Base-by-base conservation (phyloP, 2,113 vertebrate genomes). In the Actinemys pallida region DNA sequence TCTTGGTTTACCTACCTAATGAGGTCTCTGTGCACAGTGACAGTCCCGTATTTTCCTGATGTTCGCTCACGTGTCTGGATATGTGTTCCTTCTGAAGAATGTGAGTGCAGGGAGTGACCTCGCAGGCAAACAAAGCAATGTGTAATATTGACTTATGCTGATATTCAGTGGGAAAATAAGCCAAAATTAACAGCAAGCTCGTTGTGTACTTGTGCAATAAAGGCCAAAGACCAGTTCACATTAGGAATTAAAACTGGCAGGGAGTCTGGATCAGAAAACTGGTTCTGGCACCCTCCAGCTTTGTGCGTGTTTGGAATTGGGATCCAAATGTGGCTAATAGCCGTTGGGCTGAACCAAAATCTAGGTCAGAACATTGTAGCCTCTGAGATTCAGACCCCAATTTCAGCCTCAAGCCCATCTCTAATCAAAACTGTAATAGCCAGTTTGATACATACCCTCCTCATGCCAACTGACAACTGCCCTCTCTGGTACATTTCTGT, bases 401-500 rank as follows among this genome's bases (percentile, higher is more conserved):
- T 89, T 45, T 94, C 47, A 88, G 3, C 84, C 94, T 96, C 87
- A 49, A 88, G 2, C 27, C 52, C 88, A 35, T 82, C 29, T 84
- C 50, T 82, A 85, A 62, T 62, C 81, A 91, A 83, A 89, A 45
- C 35, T 72, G 10, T 78, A 89, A 93, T 95, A 93, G 69, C 16
- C 25, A 50, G 9, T 88, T 65, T 89, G 49, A 94, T 88, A 93
- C 89, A 45, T 8, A 62, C 1, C 13, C 86, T 45, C 92, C 95
- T 72, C 24, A 24, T 76, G 39, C 76, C 27, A 84, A 29, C 78
- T 91, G 69, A 62, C 90, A 85, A 94, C 90, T 92, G 5, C 35
- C 79, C 47, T 91, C 92, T 72, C 84, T 88, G n/a, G 52, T 39
- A 93, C 89, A 96, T 86, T 84, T 39, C 11, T 88, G 8, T 76